A percentile compares a stretch with the other conserved stretches of the same genome.
These are phyloP conservation scores for Salmo trutta DNA, from an alignment of 2,797 vertebrate species.

Conservation along the genomic window DNA sequence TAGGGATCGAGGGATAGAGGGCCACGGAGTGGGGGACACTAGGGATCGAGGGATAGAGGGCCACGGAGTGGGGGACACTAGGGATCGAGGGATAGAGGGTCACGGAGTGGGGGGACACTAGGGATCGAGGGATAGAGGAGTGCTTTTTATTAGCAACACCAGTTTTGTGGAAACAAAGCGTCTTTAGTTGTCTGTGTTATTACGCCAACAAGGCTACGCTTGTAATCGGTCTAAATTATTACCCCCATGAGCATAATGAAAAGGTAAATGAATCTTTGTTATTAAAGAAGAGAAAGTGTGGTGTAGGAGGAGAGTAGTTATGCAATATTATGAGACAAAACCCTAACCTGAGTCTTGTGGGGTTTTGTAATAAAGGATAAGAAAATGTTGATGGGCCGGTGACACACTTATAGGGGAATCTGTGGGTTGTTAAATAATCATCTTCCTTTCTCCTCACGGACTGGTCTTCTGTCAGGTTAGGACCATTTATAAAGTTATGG, in stretches of 20 bases:
- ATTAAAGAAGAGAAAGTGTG: slow-evolving; percentile 44
- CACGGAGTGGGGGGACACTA: no score
- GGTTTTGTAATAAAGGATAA: slow-evolving; percentile 23
- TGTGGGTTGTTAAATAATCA: slow-evolving; percentile 16
- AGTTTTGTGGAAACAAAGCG: slow-evolving; percentile 49
- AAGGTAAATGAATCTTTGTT: slow-evolving; percentile 41
- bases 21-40: no score
- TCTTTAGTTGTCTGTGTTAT: slow-evolving; percentile 40
- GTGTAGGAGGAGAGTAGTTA: slow-evolving; percentile 31
- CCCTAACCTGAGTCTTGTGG: slow-evolving; percentile 26
- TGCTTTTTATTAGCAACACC: slow-evolving; percentile 48
- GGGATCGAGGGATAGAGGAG: slow-evolving; percentile 1
- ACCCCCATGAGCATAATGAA: slow-evolving; percentile 52
- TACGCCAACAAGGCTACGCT: slow-evolving; percentile 38
- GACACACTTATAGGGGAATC: slow-evolving; percentile 7
- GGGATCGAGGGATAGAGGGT: no score
- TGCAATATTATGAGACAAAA: slow-evolving; percentile 43
- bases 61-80: no score
- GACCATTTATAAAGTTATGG: slow-evolving; percentile 8
- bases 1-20: no score
- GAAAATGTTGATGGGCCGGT: background rate
- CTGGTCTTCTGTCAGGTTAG: slow-evolving; percentile 7
- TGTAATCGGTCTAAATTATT: slow-evolving; percentile 48
- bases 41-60: no score
- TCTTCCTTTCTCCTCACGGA: slow-evolving; percentile 10